These are phyloP conservation scores for Xerus rutilus DNA, from an alignment of 2,797 vertebrate genomes.

Conservation along the genomic window DNA sequence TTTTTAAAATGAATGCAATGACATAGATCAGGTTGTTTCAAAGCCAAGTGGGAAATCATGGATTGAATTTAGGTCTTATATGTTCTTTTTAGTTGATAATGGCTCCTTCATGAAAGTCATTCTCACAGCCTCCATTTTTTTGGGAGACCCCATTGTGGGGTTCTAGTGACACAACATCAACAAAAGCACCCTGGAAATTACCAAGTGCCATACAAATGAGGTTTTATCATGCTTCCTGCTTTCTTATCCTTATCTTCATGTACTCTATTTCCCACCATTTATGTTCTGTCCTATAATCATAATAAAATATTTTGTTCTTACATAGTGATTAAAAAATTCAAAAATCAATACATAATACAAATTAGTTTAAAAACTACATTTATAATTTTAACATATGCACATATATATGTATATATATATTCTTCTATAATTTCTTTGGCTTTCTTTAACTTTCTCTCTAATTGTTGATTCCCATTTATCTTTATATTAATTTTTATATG, in stretches of 20 bases:
- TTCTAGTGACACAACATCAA: background rate
- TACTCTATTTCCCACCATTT: background rate
- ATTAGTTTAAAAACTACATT: background rate
- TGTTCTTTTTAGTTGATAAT: background rate
- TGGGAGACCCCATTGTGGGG: background rate
- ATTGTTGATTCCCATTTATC: background rate
- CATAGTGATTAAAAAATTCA: background rate
- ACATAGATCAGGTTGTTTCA: background rate
- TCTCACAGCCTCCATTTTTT: background rate
- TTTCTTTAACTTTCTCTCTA: background rate
- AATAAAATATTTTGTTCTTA: constrained; percentile 35
- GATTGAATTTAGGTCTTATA: background rate
- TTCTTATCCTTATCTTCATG: background rate
- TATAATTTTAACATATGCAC: background rate
- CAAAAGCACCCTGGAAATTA: background rate
- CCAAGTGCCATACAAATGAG: background rate
- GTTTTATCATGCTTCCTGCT: background rate
- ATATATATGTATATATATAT: background rate
- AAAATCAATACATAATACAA: background rate
- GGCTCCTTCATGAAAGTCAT: background rate
- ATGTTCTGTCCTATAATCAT: background rate
- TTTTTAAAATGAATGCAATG: background rate
- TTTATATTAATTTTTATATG: background rate
- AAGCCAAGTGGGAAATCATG: background rate
- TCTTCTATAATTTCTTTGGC: background rate